These are phyloP conservation scores for Corythornis cristatus DNA, from an alignment of 2,113 vertebrate species.

Conservation along the genomic window DNA sequence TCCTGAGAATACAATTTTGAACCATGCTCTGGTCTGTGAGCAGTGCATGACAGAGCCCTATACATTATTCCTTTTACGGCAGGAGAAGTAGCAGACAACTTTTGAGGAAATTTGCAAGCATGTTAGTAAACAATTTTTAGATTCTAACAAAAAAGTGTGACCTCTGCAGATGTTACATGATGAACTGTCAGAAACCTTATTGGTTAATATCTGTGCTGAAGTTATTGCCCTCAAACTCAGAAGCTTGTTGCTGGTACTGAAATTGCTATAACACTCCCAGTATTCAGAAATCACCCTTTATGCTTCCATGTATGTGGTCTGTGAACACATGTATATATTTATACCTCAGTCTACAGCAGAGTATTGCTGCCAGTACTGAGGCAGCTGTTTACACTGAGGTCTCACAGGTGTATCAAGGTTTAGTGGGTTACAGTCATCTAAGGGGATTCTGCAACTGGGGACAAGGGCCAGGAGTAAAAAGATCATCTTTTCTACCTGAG, in stretches of 20 bases:
- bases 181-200: background rate
- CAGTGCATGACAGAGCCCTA: background rate
- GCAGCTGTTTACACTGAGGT: background rate
- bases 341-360: background rate
- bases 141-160: background rate
- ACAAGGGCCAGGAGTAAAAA: background rate
- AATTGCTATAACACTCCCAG: background rate
- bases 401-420: background rate
- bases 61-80: background rate
- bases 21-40: too few species aligned
- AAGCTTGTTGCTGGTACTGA: background rate
- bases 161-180: background rate
- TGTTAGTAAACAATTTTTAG: background rate
- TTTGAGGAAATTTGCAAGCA: background rate
- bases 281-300: background rate
- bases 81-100: background rate
- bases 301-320: background rate
- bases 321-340: background rate
- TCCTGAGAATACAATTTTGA: too few species aligned
- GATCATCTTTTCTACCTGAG: background rate
- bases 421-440: background rate
- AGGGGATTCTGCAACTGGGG: background rate
- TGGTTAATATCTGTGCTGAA: background rate
- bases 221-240: rapidly evolving
- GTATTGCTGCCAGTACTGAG: background rate